These are phyloP conservation scores for Dendroctonus valens DNA, from an alignment of 1,140 invertebrate species.

Conservation along the genomic window DNA sequence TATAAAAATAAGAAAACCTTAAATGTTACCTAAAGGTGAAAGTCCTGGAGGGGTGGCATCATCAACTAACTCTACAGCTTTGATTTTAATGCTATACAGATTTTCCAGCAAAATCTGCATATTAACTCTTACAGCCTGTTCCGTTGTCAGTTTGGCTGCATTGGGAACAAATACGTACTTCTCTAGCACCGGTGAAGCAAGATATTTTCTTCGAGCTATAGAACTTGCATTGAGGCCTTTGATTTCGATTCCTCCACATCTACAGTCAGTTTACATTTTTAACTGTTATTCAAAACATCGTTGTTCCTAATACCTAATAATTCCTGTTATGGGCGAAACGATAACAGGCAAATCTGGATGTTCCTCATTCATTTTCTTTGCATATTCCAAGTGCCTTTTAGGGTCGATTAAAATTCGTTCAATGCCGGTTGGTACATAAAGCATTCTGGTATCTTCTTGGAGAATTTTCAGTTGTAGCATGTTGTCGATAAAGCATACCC, in stretches of 20 bases:
- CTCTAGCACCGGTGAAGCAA: slow-evolving; percentile 68
- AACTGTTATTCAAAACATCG: neutral
- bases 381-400: slow-evolving; percentile 60
- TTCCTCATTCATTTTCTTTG: slow-evolving; percentile 5
- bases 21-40: slow-evolving; percentile 55
- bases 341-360: slow-evolving; percentile 19
- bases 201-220: slow-evolving; percentile 66
- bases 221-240: slow-evolving; percentile 75
- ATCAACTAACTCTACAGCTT: slow-evolving; percentile 63
- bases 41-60: slow-evolving; percentile 16
- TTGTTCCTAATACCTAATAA: slow-evolving; percentile 43
- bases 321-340: slow-evolving; percentile 5
- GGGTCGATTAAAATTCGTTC: slow-evolving; percentile 77
- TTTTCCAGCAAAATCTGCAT: slow-evolving; percentile 81
- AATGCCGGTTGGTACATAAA: slow-evolving; percentile 85
- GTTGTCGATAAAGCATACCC: slow-evolving; percentile 91
- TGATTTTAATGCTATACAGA: slow-evolving; percentile 64
- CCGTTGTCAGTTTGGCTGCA: slow-evolving; percentile 47
- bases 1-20: too few relatives aligned
- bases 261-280: slow-evolving; percentile 43
- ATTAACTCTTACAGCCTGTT: slow-evolving; percentile 54
- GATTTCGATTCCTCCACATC: slow-evolving; percentile 81
- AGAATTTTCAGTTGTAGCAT: slow-evolving; percentile 87
- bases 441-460: slow-evolving; percentile 66
- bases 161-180: slow-evolving; percentile 76